phyloP scores from a whole-genome alignment of 53 echinoderm and acorn worm species.

The Patiria pectinifera region DNA sequence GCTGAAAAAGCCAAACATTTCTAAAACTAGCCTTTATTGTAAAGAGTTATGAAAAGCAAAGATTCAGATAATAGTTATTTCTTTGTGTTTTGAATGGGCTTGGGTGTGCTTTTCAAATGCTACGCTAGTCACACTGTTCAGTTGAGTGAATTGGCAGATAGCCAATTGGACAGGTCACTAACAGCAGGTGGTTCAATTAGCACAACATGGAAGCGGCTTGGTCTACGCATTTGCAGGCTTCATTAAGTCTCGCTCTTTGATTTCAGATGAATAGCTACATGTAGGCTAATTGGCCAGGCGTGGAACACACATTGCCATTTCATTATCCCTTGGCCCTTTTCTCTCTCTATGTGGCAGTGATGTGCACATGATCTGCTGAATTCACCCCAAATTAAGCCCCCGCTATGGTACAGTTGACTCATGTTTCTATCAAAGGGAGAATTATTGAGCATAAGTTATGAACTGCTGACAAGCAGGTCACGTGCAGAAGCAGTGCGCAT shows the following conservation, averaged over 20 bases:
- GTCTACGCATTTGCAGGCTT: not conserved
- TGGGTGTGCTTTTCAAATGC: not conserved
- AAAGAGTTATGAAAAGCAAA: not conserved
- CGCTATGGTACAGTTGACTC: not conserved
- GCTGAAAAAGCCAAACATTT: not conserved
- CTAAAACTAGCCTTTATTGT: not conserved
- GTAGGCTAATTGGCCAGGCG: not conserved
- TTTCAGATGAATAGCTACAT: not conserved
- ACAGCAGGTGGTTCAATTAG: not conserved
- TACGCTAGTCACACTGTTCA: not conserved
- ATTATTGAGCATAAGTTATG: not conserved
- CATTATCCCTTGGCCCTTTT: not conserved
- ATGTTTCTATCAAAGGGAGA: not conserved
- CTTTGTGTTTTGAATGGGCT: not conserved
- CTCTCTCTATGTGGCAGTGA: not conserved
- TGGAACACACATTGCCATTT: not conserved
- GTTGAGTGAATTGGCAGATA: not conserved
- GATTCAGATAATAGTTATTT: not conserved
- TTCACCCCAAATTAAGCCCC: not conserved
- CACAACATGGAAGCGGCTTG: not conserved
- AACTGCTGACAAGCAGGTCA: not conserved
- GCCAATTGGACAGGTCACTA: not conserved
- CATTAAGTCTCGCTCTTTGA: not conserved
- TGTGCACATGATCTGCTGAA: not conserved
- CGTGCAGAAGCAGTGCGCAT: not conserved